Percentiles rank a stretch among this genome's conserved stretches.
phyloP scores from a whole-genome alignment of 2,797 vertebrate genomes.

The Crocodylus rhombifer region DNA sequence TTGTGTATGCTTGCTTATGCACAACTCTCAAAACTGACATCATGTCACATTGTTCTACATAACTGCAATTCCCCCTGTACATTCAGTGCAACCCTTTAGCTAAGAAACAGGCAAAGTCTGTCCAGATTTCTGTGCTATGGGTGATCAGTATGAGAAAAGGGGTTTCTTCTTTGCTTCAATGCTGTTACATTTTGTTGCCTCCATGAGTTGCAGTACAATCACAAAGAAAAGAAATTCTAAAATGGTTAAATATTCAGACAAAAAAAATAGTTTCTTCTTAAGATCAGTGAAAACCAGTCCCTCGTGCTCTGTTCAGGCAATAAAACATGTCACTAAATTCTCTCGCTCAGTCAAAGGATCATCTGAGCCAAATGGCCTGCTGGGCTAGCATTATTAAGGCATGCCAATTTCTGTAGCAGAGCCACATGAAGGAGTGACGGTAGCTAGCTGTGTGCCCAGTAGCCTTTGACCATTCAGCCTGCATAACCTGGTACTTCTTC shows the following conservation, averaged over 20 bases:
- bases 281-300: background rate
- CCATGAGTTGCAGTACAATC: conserved; percentile 39
- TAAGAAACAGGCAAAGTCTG: background rate
- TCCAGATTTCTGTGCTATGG: background rate
- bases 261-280: background rate
- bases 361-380: too few species aligned
- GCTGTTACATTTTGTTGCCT: background rate
- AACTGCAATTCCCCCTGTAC: background rate
- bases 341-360: background rate
- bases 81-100: background rate
- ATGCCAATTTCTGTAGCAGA: too few species aligned
- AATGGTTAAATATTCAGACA: conserved; percentile 43
- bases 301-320: background rate
- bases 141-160: background rate
- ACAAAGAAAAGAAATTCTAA: background rate
- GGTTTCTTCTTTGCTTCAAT: background rate
- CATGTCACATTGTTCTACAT: background rate
- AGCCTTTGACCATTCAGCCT: too few species aligned
- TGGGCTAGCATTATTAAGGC: too few species aligned
- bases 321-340: background rate
- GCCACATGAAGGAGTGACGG: too few species aligned
- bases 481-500: too few species aligned
- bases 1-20: background rate
- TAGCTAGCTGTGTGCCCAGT: too few species aligned
- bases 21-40: background rate